These are phyloP conservation scores for Dermatophagoides farinae DNA, from an alignment of 1,140 invertebrate species.

Conservation along the genomic window DNA sequence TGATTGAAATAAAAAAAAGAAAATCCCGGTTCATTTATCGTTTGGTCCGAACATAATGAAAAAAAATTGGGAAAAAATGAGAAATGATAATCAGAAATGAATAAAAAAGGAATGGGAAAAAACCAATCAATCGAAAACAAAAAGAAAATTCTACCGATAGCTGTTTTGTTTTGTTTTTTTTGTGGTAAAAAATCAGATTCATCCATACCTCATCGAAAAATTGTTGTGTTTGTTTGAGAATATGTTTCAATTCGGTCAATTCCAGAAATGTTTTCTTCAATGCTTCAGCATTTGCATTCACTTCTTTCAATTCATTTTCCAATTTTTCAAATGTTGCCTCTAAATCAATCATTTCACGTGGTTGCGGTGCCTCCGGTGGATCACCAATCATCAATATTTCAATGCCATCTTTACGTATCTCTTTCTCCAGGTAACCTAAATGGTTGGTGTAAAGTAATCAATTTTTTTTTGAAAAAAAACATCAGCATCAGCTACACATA, in stretches of 20 bases:
- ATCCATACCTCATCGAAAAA: slow-evolving; percentile 36
- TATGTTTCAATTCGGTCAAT: slow-evolving; percentile 55
- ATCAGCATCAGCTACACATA: slow-evolving; percentile 17
- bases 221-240: slow-evolving; percentile 33
- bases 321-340: slow-evolving; percentile 45
- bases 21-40: too few species aligned
- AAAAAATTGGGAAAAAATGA: too few species aligned
- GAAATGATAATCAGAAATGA: too few species aligned
- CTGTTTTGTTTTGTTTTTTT: too few species aligned
- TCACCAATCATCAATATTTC: slow-evolving; percentile 79
- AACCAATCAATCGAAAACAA: too few species aligned
- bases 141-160: too few species aligned
- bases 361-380: slow-evolving; percentile 80
- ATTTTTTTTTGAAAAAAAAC: not conserved
- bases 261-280: slow-evolving; percentile 42
- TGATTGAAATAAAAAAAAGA: too few species aligned
- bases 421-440: slow-evolving; percentile 65
- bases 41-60: too few species aligned
- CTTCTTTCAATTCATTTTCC: slow-evolving; percentile 29
- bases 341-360: slow-evolving; percentile 85
- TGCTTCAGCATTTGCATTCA: slow-evolving; percentile 36
- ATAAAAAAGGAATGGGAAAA: too few species aligned
- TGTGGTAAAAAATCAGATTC: too few species aligned
- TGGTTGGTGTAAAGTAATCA: not conserved
- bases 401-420: slow-evolving; percentile 82